These are phyloP conservation scores for Virgularia gustaviana DNA, from an alignment of 92 coral and sea anemone species.

Conservation along the genomic window DNA sequence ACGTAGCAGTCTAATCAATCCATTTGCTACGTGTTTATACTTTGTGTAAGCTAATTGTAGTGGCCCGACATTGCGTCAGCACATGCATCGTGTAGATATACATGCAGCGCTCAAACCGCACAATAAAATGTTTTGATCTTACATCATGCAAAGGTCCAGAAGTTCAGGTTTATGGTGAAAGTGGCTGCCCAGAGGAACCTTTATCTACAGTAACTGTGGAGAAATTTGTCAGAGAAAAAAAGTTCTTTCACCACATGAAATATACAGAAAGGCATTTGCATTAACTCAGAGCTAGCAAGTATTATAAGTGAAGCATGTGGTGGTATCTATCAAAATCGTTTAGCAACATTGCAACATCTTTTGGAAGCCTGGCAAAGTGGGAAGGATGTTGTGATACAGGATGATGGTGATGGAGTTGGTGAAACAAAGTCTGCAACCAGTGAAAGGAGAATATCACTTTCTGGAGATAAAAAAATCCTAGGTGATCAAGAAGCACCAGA, in stretches of 20 bases:
- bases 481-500: no score
- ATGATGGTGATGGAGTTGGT: no score
- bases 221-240: not conserved
- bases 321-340: constrained; percentile 1
- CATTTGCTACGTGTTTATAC: no score
- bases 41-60: no score
- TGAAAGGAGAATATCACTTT: no score
- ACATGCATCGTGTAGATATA: no score
- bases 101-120: no score
- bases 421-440: no score
- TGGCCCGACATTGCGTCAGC: no score
- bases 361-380: constrained; percentile 38
- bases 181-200: not conserved
- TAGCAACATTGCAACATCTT: constrained; percentile 14
- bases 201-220: constrained; percentile 4
- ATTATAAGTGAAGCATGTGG: constrained; percentile 39
- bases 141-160: not conserved
- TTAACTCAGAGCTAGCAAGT: constrained; percentile 39
- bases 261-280: constrained; percentile 36
- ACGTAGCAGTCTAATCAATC: no score
- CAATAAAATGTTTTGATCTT: no score
- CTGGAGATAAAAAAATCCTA: no score
- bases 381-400: constrained; percentile 4
- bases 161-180: not conserved
- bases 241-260: constrained; percentile 42